phyloP scores from a whole-genome alignment of 1,140 invertebrate genomes.

The Zaprionus capensis region DNA sequence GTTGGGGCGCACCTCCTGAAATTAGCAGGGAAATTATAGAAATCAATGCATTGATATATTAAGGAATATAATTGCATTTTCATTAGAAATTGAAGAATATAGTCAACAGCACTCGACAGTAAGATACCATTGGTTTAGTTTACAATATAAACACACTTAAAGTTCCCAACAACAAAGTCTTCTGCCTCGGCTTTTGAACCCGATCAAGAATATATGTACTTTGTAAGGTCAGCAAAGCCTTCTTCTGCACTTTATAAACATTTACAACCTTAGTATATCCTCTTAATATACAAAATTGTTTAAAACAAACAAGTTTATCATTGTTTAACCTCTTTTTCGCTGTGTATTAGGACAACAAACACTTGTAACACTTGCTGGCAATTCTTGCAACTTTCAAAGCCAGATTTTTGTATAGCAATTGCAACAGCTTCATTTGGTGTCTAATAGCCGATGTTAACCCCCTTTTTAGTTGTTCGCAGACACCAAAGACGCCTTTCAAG shows the following conservation, averaged over 20 bases:
- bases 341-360: neutral
- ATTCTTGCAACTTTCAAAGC: conserved; percentile 28
- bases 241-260: too few species aligned
- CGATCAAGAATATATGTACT: too few species aligned
- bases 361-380: neutral
- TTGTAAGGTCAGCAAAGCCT: too few species aligned
- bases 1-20: conserved; percentile 76
- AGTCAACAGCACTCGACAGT: too few species aligned
- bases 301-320: neutral
- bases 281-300: neutral
- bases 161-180: too few species aligned
- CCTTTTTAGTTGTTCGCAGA: conserved; percentile 17
- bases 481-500: conserved; percentile 42
- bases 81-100: too few species aligned
- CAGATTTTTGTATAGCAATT: neutral
- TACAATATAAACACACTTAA: too few species aligned
- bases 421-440: conserved; percentile 22
- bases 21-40: neutral
- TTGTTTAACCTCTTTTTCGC: neutral
- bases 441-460: conserved; percentile 22
- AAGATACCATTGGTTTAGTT: too few species aligned
- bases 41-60: neutral
- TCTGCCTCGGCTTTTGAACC: too few species aligned
- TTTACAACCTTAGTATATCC: too few species aligned
- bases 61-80: too few species aligned